A percentile compares a stretch with the other conserved stretches of the same genome.
These are phyloP conservation scores for Drosophila pallidifrons DNA, from an alignment of 1,140 invertebrate genomes.

Conservation along the genomic window DNA sequence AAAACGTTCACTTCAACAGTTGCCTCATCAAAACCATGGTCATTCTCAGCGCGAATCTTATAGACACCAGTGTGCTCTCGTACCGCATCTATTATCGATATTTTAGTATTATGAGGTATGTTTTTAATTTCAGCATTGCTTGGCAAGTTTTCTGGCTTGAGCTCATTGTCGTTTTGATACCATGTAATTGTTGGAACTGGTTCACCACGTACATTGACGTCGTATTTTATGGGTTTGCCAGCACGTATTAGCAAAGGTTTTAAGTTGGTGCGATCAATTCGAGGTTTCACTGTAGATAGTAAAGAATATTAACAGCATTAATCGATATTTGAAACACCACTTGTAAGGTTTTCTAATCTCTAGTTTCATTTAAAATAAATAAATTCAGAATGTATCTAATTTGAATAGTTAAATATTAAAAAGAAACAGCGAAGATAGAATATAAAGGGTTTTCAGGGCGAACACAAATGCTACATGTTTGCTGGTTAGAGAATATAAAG, in stretches of 20 bases:
- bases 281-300: constrained; percentile 91
- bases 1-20: constrained; percentile 97
- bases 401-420: too few species aligned
- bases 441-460: too few species aligned
- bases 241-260: constrained; percentile 95
- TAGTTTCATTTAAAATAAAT: too few species aligned
- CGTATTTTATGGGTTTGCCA: constrained; percentile 96
- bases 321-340: neutral
- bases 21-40: constrained; percentile 96
- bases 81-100: constrained; percentile 93
- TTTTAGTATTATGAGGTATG: constrained; percentile 96
- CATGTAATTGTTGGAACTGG: constrained; percentile 97
- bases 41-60: constrained; percentile 95
- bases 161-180: constrained; percentile 87
- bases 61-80: constrained; percentile 95
- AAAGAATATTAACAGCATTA: neutral
- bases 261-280: constrained; percentile 97
- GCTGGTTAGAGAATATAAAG: too few species aligned
- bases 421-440: too few species aligned
- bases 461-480: too few species aligned
- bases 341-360: too few species aligned
- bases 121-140: constrained; percentile 94
- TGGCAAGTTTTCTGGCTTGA: constrained; percentile 86
- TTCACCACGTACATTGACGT: constrained; percentile 97
- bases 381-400: too few species aligned